Conservation (phyloP, 2,797 vertebrate species). For the Manis pentadactyla region DNA sequence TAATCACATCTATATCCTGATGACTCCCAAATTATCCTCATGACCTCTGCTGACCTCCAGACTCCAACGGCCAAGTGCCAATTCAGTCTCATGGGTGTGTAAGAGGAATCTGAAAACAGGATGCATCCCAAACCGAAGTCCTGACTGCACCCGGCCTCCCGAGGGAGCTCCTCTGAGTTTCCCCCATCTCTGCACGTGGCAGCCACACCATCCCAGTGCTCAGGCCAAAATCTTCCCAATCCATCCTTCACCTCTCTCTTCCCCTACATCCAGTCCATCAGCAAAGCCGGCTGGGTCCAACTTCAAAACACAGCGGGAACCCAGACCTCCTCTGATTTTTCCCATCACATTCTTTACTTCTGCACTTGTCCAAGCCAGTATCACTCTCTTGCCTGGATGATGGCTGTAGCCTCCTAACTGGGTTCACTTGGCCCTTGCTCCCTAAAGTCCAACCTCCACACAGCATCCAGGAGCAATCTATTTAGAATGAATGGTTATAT, state of each 20-base stretch:
- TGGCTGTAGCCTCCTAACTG: not conserved
- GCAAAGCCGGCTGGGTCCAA: not conserved
- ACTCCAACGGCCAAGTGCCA: accelerated
- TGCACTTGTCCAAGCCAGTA: not conserved
- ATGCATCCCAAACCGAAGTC: not conserved
- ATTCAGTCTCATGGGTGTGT: too few relatives aligned
- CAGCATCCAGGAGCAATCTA: not conserved
- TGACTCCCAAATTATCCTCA: not conserved
- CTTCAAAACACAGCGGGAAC: not conserved
- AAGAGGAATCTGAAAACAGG: not conserved
- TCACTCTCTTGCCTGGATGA: not conserved
- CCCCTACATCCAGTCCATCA: not conserved
- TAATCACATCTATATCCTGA: not conserved
- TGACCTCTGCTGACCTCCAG: not conserved
- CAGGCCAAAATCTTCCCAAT: not conserved
- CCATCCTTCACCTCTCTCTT: not conserved
- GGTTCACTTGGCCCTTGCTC: not conserved
- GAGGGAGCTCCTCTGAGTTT: not conserved
- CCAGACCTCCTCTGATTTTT: not conserved
- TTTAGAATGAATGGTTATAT: not conserved
- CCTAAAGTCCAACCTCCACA: not conserved
- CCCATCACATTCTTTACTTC: accelerated
- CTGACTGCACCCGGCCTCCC: not conserved
- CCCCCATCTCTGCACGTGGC: not conserved
- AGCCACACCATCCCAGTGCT: not conserved